Base-by-base conservation (phyloP, 2,888 invertebrate genomes). In the Prosopocoilus inquinatus region DNA sequence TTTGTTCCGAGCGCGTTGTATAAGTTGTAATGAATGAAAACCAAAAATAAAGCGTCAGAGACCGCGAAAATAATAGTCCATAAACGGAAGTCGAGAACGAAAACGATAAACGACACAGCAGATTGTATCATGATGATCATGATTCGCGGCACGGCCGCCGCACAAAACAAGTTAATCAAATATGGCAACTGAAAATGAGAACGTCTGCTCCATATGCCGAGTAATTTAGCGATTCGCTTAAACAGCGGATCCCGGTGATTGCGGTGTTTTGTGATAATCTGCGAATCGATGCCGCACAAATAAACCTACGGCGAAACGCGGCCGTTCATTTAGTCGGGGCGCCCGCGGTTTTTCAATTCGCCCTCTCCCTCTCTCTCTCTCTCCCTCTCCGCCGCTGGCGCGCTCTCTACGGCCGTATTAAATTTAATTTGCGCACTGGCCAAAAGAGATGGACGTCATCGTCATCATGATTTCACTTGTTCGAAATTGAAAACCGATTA, bases 121-220 rank as follows among this genome's bases (percentile, higher is more conserved):
- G 20, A 28, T 28, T 28, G 20, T 28, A 28, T 28, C 20, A 28
- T 28, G 20, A 28, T 28, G 20, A 28, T 28, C 20, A 28, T 28
- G 5, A 28, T 28, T 28, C 20, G 20, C 20, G 20, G 20, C 20
- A 28, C 20, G 20, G 20, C 20, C 4, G 20, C 20, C 20, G 20
- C 20, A 64, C 64, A 61, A 63, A 64, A 62, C 60, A 61, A 59
- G 50, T 45, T 50, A 50, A 50, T 50, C 50, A 45, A 50, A 50
- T 44, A 44, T 34, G 43, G 43, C 43, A 39, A 20, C 38, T 12
- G 43, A 47, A 47, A 47, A 47, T 47, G 32, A 47, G 33, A 34
- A 47, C 11, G 47, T 47, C 34, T 47, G 7, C 41, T 41, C 13
- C 41, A 41, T 16, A 41, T 16, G 41, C 15, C 16, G 15, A 41